phyloP scores from a whole-genome alignment of 1,140 invertebrate species.

The Drosophila lacertosa region DNA sequence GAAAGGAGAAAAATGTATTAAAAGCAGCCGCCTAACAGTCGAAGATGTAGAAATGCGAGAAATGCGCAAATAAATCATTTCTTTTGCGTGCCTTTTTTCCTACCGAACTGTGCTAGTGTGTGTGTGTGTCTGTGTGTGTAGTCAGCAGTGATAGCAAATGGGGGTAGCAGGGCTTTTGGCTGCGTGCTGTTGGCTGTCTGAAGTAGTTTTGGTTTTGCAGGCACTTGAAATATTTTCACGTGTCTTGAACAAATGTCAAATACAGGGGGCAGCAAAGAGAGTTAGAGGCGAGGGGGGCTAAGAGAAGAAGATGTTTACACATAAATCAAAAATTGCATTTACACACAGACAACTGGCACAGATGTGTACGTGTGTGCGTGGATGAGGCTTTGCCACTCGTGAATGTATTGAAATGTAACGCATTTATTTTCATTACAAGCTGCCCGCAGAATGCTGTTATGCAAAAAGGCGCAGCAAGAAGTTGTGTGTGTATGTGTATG shows the following conservation, averaged over 20 bases:
- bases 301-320: constrained; percentile 20
- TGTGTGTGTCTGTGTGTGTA: constrained; percentile 16
- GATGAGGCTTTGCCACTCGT: constrained; percentile 21
- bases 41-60: constrained; percentile 75
- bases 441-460: constrained; percentile 73
- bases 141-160: constrained; percentile 34
- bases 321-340: constrained; percentile 75
- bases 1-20: constrained; percentile 80
- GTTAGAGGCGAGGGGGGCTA: neutral
- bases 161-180: neutral
- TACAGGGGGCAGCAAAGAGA: constrained; percentile 32
- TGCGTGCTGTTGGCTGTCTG: constrained; percentile 42
- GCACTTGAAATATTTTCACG: constrained; percentile 77
- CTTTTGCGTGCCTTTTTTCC: constrained; percentile 62
- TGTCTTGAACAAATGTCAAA: constrained; percentile 78
- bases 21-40: constrained; percentile 64
- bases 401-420: constrained; percentile 82
- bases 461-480: constrained; percentile 48
- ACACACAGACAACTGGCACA: constrained; percentile 1
- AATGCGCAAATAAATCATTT: constrained; percentile 78
- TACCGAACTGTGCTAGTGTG: constrained; percentile 11
- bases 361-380: neutral
- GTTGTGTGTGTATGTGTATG: constrained; percentile 7
- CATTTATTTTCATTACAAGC: constrained; percentile 78
- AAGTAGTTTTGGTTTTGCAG: constrained; percentile 60